phyloP scores from a whole-genome alignment of 2,888 invertebrate species.

The Bursaphelenchus okinawaensis region DNA sequence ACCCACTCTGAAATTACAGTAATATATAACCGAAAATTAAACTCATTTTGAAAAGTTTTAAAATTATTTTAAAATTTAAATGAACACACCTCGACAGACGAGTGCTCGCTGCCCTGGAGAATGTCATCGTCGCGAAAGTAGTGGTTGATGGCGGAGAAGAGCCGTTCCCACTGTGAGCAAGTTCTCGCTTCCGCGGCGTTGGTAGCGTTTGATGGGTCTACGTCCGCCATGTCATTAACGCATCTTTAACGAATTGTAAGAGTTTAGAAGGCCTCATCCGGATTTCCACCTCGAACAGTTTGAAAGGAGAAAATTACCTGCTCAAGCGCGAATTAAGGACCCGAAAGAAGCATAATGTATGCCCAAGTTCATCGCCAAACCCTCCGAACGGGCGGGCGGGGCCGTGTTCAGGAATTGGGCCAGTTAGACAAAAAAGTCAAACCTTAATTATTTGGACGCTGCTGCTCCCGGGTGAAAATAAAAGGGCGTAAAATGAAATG shows the following conservation, averaged over 20 bases:
- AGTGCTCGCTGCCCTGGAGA: constrained; percentile 45
- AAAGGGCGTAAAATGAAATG: background rate
- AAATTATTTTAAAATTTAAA: background rate
- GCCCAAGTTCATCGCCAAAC: background rate
- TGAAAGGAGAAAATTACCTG: background rate
- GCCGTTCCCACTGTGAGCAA: constrained; percentile 9
- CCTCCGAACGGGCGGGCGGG: background rate
- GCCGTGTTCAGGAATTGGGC: background rate
- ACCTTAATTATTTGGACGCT: background rate
- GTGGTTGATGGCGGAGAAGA: constrained; percentile 45
- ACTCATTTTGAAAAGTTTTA: background rate
- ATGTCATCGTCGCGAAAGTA: constrained; percentile 52
- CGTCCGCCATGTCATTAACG: background rate
- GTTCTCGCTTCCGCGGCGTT: background rate
- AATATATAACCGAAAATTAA: constrained; percentile 3
- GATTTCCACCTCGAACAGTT: background rate
- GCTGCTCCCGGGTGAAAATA: background rate
- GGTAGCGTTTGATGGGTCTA: background rate
- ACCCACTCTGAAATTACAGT: constrained; percentile 46
- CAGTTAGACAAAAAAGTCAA: background rate
- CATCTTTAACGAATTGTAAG: background rate
- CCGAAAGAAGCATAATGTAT: too few relatives aligned
- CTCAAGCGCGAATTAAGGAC: background rate
- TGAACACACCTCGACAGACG: constrained; percentile 37
- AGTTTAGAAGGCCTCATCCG: background rate